Base-by-base conservation (phyloP, 1,140 invertebrate genomes). In the Frieseomelitta varia region DNA sequence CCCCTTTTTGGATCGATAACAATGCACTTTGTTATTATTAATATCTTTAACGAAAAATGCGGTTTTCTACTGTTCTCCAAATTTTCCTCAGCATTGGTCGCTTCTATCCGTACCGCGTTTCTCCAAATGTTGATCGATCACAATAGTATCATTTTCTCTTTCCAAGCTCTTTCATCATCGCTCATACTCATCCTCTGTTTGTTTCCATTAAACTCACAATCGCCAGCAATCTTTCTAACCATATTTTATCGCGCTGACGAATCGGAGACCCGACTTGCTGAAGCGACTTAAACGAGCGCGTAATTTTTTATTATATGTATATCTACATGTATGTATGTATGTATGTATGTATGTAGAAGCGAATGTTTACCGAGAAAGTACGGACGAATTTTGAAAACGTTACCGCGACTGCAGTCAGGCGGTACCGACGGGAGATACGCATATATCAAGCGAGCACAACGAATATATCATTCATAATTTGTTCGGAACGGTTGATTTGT, bases 391-490 rank as follows among this genome's bases (percentile, higher is more conserved):
- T 90, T 90, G 74, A 67, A 90, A 88, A 83, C 89, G 84, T 81
- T 79, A 81, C 73, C 65, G 53, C 88, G 75, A 79, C 85, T 78
- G 82, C 85, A 88, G 88, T 88, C 85, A 87, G 82, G 88, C 86
- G 88, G 82, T 83, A 90, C 85, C 88, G 82, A 89, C 88, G 88
- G 85, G 88, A 93, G 92, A 89, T 92, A 92, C 89, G 90, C 93
- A 92, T 93, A 94, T 94, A 95, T 95, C 92, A 95, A 93, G 91
- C 90, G 90, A 80, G 91, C 92, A 87, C 88, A 93, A 94, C 93
- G 93, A 93, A 95, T 95, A 95, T 94, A 94, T 95, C 93, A 94
- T 94, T 95, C 93, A 94, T 94, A 94, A 94, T 94, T 94, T 94
- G 94, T 94, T 95, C 93, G 85, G 91, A 93, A 93, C 89, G 92